Evolutionary conservation across 2,888 invertebrate genomes (phyloP).

Genomic region (Unio delphinus): DNA sequence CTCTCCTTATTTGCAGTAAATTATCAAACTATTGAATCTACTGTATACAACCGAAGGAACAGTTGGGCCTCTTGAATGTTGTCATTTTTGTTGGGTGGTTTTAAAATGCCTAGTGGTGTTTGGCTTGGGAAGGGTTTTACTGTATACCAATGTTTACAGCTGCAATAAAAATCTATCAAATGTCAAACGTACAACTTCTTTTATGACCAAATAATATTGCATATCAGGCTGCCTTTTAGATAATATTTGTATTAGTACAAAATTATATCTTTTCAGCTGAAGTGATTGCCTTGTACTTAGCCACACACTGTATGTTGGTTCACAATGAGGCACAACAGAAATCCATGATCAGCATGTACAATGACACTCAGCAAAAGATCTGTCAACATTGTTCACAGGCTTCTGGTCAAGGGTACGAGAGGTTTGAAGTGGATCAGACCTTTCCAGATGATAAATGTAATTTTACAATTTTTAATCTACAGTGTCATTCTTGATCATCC

Average conservation of each 20-base stretch:
- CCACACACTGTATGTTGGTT: constrained; percentile 66
- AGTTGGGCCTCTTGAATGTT: no score
- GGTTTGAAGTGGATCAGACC: constrained; percentile 42
- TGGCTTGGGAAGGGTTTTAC: no score
- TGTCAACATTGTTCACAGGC: constrained; percentile 28
- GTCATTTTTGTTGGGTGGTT: no score
- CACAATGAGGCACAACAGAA: constrained; percentile 65
- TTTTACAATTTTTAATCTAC: constrained; percentile 11
- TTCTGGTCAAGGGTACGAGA: constrained; percentile 23
- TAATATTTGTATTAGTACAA: neutral
- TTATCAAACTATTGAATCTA: no score
- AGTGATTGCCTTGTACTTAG: constrained; percentile 64
- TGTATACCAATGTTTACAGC: no score
- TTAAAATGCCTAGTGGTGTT: no score
- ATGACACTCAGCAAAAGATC: constrained; percentile 52
- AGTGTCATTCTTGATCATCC: neutral
- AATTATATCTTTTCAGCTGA: constrained; percentile 54
- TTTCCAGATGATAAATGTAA: constrained; percentile 56
- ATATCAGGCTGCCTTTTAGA: no score
- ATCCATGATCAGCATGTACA: constrained; percentile 60
- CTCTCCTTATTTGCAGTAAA: no score
- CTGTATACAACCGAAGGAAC: no score
- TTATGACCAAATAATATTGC: no score
- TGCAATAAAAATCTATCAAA: no score
- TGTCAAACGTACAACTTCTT: no score